Conservation (phyloP, 2,797 vertebrate genomes). For the Characodon lateralis region DNA sequence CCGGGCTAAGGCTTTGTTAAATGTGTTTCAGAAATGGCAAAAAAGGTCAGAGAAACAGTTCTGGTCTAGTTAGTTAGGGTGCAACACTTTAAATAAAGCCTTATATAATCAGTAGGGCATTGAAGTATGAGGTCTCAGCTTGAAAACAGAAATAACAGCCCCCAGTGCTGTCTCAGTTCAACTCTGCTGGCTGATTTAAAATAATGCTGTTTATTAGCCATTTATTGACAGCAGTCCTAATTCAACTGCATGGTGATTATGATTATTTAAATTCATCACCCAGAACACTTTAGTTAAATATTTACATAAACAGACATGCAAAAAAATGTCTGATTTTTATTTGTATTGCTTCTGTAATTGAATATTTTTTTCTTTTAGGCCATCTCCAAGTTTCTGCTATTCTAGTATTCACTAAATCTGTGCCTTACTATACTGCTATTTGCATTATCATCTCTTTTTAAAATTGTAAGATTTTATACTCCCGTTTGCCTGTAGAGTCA, state of each 20-base stretch:
- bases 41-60: conserved; percentile 1
- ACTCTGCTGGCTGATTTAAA: not conserved
- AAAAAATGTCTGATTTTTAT: not conserved
- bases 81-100: not conserved
- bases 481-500: not conserved
- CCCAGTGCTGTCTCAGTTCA: not conserved
- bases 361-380: not conserved
- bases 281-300: not conserved
- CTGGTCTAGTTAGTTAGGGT: conserved; percentile 1
- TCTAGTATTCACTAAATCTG: not conserved
- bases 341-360: not conserved
- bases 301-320: not conserved
- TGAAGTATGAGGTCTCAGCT: not conserved
- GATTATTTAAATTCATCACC: not conserved
- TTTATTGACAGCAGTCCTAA: not conserved
- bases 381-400: not conserved
- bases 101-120: not conserved
- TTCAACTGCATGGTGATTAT: not conserved
- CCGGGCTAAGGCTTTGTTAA: conserved; percentile 1
- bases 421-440: not conserved
- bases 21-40: not conserved
- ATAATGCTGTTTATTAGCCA: not conserved
- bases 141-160: not conserved
- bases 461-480: not conserved
- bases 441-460: not conserved